Evolutionary conservation across 1,140 invertebrate species (phyloP).

Genomic region (Rhagoletis zephyria): DNA sequence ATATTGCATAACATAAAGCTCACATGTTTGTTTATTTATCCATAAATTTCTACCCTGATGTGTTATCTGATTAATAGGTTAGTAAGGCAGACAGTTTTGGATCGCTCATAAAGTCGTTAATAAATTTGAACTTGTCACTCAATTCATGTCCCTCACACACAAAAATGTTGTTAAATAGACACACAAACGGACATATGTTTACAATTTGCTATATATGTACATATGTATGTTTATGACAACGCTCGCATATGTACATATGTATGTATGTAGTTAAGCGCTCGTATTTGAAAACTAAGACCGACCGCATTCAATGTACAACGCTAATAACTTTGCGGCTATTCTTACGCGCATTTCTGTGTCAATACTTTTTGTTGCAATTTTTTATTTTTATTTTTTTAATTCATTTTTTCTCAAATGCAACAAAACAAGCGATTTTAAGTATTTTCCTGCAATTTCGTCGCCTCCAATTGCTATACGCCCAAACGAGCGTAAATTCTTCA

Average conservation of each 20-base stretch:
- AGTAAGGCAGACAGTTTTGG: background rate
- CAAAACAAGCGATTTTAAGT: conserved; percentile 12
- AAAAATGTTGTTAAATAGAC: no score
- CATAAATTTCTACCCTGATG: background rate
- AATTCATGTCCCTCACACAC: conserved; percentile 25
- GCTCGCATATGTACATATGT: background rate
- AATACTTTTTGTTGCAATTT: background rate
- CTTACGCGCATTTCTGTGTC: background rate
- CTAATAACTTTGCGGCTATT: background rate
- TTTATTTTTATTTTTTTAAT: background rate
- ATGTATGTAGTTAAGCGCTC: background rate
- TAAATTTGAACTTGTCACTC: conserved; percentile 40
- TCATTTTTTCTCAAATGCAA: background rate
- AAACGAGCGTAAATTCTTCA: background rate
- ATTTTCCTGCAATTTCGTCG: conserved; percentile 29
- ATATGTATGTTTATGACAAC: background rate
- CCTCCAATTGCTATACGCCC: conserved; percentile 4
- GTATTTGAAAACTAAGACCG: background rate
- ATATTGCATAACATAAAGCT: no score
- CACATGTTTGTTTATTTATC: no score
- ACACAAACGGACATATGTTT: background rate
- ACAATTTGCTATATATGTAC: background rate
- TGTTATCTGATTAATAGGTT: background rate
- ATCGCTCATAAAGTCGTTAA: background rate
- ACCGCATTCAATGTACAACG: conserved; percentile 13